A percentile compares a stretch with the other conserved stretches of the same genome.
Conservation (phyloP, 2,888 invertebrate species). For the Drosophila aldrichi region DNA sequence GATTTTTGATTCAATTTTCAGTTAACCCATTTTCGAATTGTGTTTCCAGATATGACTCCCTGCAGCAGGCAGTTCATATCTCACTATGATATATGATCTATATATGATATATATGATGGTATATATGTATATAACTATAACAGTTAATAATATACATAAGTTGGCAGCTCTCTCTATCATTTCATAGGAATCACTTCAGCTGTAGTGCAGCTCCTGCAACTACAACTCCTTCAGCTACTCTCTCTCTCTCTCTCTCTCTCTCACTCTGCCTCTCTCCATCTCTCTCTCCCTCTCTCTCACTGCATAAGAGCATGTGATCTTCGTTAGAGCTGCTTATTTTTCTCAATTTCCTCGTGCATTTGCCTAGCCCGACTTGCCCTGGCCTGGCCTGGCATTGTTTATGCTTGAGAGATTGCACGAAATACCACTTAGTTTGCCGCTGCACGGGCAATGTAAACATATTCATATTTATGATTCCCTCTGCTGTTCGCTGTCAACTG, state of each 20-base stretch:
- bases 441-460: constrained; percentile 7
- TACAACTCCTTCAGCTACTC: too few relatives aligned
- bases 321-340: neutral
- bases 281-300: too few relatives aligned
- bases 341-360: constrained; percentile 26
- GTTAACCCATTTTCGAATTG: neutral
- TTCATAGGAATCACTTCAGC: too few relatives aligned
- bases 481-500: constrained; percentile 21
- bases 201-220: too few relatives aligned
- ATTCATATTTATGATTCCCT: constrained; percentile 23
- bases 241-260: too few relatives aligned
- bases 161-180: too few relatives aligned
- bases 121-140: too few relatives aligned
- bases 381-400: constrained; percentile 15
- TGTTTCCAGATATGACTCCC: too few relatives aligned
- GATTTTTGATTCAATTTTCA: neutral
- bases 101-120: too few relatives aligned
- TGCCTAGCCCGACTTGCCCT: neutral
- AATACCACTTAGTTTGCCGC: constrained; percentile 11
- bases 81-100: neutral
- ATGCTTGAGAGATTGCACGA: constrained; percentile 27
- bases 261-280: too few relatives aligned
- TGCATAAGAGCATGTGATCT: neutral
- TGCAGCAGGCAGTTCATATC: neutral
- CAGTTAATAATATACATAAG: too few relatives aligned